phyloP scores from a whole-genome alignment of 2,113 vertebrate genomes.

The Illadopsis cleaveri region DNA sequence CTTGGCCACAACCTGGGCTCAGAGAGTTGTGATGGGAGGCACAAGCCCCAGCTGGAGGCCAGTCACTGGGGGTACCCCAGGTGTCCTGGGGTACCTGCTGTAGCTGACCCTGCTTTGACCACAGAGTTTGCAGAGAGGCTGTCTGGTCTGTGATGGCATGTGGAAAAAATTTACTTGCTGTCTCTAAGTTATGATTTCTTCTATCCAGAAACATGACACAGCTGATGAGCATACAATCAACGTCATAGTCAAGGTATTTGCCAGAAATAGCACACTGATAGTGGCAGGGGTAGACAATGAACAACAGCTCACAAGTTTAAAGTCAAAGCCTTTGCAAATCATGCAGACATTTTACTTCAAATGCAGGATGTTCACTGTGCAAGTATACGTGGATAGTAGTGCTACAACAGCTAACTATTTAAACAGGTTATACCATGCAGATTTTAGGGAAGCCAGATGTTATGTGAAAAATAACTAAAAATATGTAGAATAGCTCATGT shows the following conservation, averaged over 20 bases:
- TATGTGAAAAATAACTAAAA: background rate
- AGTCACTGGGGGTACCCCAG: background rate
- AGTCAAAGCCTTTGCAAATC: background rate
- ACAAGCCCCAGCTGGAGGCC: background rate
- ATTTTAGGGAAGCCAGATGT: background rate
- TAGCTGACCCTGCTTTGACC: fast-evolving
- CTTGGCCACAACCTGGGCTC: background rate
- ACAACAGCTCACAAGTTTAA: background rate
- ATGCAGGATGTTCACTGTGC: background rate
- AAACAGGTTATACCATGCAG: background rate
- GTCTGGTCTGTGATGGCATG: background rate
- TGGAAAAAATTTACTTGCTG: background rate
- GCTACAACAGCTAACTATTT: background rate
- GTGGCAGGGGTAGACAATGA: background rate
- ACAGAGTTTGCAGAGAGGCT: background rate
- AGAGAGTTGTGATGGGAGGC: background rate
- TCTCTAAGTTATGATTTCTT: background rate
- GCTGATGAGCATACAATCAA: background rate
- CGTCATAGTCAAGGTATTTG: background rate
- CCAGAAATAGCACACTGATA: background rate
- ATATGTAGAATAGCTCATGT: background rate
- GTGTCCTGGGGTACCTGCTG: background rate
- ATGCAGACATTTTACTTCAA: background rate
- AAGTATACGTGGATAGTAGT: background rate
- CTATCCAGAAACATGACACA: background rate